These are phyloP conservation scores for Selenia dentaria DNA, from an alignment of 2,888 invertebrate species.

Conservation along the genomic window DNA sequence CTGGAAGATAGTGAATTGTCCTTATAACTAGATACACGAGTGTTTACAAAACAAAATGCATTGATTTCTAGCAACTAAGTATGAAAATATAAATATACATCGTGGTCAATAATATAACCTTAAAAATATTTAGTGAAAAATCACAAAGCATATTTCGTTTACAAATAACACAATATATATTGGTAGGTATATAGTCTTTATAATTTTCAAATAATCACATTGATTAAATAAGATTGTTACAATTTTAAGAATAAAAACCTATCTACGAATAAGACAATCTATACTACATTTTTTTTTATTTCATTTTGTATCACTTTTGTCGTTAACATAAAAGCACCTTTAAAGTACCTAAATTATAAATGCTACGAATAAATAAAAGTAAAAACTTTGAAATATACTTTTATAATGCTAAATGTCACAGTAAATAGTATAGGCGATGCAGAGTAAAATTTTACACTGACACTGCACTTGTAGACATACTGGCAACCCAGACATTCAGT, in stretches of 20 bases:
- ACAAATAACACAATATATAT: constrained; percentile 9
- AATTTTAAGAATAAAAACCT: constrained; percentile 30
- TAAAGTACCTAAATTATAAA: constrained; percentile 48
- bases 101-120: neutral
- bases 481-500: too few species aligned
- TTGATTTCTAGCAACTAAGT: constrained; percentile 12
- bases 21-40: too few species aligned
- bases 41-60: constrained; percentile 3
- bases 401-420: too few species aligned
- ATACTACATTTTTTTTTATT: constrained; percentile 24
- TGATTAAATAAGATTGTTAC: constrained; percentile 26
- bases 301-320: constrained; percentile 9
- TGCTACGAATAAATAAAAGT: constrained; percentile 55
- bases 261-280: constrained; percentile 22
- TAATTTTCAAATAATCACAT: constrained; percentile 23
- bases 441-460: too few species aligned
- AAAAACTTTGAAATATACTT: constrained; percentile 40
- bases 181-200: constrained; percentile 19
- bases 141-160: constrained; percentile 12
- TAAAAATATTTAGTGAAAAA: constrained; percentile 4
- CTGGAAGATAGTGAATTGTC: too few species aligned
- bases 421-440: constrained; percentile 32
- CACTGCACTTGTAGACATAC: too few species aligned
- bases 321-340: constrained; percentile 49
- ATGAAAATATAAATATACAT: constrained; percentile 15